Conservation (phyloP, 1,140 invertebrate genomes). For the Aphaenogaster ashmeadi region DNA sequence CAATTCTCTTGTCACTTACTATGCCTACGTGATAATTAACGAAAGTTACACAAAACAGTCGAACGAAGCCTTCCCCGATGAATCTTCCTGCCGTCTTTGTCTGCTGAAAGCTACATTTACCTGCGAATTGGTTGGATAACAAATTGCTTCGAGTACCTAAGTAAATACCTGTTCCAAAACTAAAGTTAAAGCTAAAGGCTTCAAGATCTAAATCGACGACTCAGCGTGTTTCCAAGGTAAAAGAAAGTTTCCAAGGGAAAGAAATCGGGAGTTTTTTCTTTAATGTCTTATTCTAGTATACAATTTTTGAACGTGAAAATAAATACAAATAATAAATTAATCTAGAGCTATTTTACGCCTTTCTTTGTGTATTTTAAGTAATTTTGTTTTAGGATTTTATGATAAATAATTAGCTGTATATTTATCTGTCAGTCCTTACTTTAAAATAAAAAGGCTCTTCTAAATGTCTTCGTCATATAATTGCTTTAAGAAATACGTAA, state of each 20-base stretch:
- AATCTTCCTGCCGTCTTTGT: background rate
- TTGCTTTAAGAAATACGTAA: background rate
- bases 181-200: slow-evolving; percentile 21
- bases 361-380: background rate
- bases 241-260: slow-evolving; percentile 1
- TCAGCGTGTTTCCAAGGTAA: slow-evolving; percentile 18
- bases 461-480: background rate
- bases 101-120: slow-evolving; percentile 24
- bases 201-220: slow-evolving; percentile 5
- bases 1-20: background rate
- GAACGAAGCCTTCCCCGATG: background rate
- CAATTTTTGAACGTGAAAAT: background rate
- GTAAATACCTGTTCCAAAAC: slow-evolving; percentile 33
- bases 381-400: background rate
- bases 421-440: background rate
- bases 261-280: background rate
- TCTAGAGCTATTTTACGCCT: background rate
- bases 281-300: background rate
- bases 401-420: background rate
- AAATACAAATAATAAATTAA: background rate
- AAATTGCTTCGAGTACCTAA: slow-evolving; percentile 50
- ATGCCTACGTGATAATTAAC: background rate
- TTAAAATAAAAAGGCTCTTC: background rate
- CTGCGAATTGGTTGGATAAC: slow-evolving; percentile 43
- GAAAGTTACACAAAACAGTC: background rate